phyloP scores from a whole-genome alignment of 2,797 vertebrate genomes.

The Rhinella marina region DNA sequence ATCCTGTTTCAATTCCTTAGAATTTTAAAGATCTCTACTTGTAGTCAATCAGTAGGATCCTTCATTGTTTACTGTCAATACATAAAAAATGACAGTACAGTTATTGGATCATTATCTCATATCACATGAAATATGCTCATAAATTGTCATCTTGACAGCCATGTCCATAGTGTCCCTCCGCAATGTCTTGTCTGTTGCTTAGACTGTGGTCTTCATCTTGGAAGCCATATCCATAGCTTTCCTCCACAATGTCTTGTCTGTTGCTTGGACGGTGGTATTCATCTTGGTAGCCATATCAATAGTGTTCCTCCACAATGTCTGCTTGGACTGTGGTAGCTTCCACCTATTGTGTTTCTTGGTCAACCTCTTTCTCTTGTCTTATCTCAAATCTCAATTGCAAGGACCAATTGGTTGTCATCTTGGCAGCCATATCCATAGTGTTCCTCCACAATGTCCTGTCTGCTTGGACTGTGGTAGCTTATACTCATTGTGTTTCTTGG shows the following conservation, averaged over 20 bases:
- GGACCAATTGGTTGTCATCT: too few species aligned
- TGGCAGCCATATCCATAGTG: too few species aligned
- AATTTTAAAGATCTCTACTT: neutral
- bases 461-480: neutral
- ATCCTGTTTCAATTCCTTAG: neutral
- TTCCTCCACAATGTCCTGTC: neutral
- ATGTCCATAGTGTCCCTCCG: neutral
- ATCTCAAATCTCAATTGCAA: too few species aligned
- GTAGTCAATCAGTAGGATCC: neutral
- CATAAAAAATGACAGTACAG: neutral
- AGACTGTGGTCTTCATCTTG: too few species aligned
- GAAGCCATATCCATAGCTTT: too few species aligned
- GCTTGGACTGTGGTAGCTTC: neutral
- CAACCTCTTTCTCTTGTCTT: neutral
- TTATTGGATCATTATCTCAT: neutral
- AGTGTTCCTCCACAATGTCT: neutral
- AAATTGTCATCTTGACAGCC: neutral
- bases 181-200: too few species aligned
- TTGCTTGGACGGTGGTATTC: too few species aligned
- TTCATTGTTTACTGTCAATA: neutral
- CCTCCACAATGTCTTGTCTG: too few species aligned
- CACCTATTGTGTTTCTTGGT: neutral
- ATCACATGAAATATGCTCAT: neutral
- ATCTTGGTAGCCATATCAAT: too few species aligned
- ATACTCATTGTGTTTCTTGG: neutral